Evolutionary conservation across 2,888 invertebrate species (phyloP), one percentile per base, ranked within the genome.

Genomic region (Temnothorax rugatulus): DNA sequence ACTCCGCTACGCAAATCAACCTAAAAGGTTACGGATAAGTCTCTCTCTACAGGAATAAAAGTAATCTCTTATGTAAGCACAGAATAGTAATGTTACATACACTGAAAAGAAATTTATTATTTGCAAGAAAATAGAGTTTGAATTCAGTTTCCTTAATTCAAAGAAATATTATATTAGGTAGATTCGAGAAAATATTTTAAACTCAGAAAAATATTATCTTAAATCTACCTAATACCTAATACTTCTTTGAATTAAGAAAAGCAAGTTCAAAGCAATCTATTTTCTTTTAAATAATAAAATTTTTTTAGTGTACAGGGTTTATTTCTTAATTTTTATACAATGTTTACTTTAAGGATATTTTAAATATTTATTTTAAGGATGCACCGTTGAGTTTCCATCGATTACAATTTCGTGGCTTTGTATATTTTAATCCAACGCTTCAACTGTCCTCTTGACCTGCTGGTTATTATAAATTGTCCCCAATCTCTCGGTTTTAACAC

Each of bases 1-100:
- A 25, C 34, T 8, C n/a, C 41, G 25, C 47, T 21, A 44, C 54
- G 57, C 59, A 47, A 71, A 59, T 71, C 73, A 64, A 41, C 3
- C 7, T 73, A 44, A 79, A 69, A 34, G 44, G 11, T 15, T 57
- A 69, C 9, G 38, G 34, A 21, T 52, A 54, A 41, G 18, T 9
- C 13, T 11, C 1, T 41, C 38, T 41, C 13, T 29, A 9, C 13
- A 38, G 34, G 2, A 41, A 13, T 25, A 52, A 18, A 64, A 38
- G n/a, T 38, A 18, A 34, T 52, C 29, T 52, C n/a, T 44, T n/a
- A 13, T 15, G 15, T 44, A 25, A 34, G n/a, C 15, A 29, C 25
- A 44, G 0, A 76, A 13, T 13, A 34, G 47, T 50, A 50, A 15
- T 50, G 13, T 76, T 25, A 25, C 0, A 38, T 18, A 15, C 29